These are phyloP conservation scores for Acestrorhynchus altus DNA, from an alignment of 2,797 vertebrate species.

Conservation along the genomic window DNA sequence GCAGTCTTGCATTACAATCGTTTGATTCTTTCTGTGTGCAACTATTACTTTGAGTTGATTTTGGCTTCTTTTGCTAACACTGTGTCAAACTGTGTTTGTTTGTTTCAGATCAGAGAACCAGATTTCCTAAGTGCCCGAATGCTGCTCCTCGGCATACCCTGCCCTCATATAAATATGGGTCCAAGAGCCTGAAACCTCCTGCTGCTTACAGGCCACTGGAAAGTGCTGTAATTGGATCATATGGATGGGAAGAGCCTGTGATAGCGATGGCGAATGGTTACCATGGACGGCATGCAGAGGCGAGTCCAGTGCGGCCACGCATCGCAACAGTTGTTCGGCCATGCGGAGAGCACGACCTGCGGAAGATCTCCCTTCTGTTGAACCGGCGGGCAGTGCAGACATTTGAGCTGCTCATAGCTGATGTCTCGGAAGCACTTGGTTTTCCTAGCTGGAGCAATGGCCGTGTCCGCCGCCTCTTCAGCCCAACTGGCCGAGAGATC, in stretches of 20 bases:
- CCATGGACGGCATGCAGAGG: conserved; percentile 84
- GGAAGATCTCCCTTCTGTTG: conserved; percentile 91
- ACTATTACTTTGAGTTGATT: no score
- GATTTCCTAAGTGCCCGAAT: conserved; percentile 48
- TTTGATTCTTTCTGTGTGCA: no score
- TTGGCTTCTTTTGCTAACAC: no score
- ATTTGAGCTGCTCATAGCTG: conserved; percentile 90
- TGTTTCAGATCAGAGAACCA: conserved; percentile 51
- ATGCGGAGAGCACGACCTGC: conserved; percentile 74
- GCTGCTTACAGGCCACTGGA: conserved; percentile 30
- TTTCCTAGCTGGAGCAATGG: conserved; percentile 92
- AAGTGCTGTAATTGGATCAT: conserved; percentile 15
- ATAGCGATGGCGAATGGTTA: conserved; percentile 62
- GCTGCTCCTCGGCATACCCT: conserved; percentile 34
- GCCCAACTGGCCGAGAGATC: conserved; percentile 88
- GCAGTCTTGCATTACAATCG: no score
- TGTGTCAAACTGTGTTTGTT: not conserved
- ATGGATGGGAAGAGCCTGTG: conserved; percentile 38
- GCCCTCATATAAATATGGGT: conserved; percentile 34
- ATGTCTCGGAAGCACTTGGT: conserved; percentile 94
- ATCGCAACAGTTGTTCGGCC: conserved; percentile 91
- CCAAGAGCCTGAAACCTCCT: conserved; percentile 26
- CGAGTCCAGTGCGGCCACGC: conserved; percentile 86
- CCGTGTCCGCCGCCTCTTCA: conserved; percentile 89
- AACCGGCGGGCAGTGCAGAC: conserved; percentile 91